phyloP scores from a whole-genome alignment of 2,888 invertebrate genomes.

The Congeria kusceri region DNA sequence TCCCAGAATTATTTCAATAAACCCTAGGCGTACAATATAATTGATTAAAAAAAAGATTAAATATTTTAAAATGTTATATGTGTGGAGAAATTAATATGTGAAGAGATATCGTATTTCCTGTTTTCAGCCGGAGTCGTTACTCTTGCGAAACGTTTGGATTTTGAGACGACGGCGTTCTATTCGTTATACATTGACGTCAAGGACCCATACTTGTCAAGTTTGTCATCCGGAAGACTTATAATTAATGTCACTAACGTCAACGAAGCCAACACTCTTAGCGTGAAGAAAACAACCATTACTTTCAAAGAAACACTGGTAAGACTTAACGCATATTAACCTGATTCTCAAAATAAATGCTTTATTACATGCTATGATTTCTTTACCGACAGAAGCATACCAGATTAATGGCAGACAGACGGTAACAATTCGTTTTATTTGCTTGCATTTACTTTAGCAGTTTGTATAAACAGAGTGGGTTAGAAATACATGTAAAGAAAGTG shows the following conservation, averaged over 20 bases:
- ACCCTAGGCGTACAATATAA: too few relatives aligned
- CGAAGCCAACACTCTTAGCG: not conserved
- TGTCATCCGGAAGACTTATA: not conserved
- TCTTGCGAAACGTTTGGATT: not conserved
- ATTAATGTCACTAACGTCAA: constrained; percentile 2
- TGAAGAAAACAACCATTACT: not conserved
- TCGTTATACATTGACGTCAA: not conserved
- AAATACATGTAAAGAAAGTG: too few relatives aligned
- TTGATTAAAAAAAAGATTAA: too few relatives aligned
- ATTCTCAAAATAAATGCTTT: too few relatives aligned
- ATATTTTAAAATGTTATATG: too few relatives aligned
- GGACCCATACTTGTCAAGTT: not conserved
- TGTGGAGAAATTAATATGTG: too few relatives aligned
- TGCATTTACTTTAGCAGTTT: not conserved
- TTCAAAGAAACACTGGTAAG: not conserved
- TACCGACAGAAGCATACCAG: not conserved
- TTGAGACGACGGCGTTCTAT: not conserved
- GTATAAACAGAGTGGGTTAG: too few relatives aligned
- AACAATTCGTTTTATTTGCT: not conserved
- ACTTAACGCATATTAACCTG: too few relatives aligned
- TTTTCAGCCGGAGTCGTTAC: constrained; percentile 1
- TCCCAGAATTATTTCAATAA: too few relatives aligned
- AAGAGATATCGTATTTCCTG: not conserved
- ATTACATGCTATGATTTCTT: not conserved
- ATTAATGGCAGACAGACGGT: not conserved